A percentile compares a stretch with the other conserved stretches of the same genome.
Evolutionary conservation across 2,797 vertebrate genomes (phyloP).

Genomic region (Nyctibius grandis): DNA sequence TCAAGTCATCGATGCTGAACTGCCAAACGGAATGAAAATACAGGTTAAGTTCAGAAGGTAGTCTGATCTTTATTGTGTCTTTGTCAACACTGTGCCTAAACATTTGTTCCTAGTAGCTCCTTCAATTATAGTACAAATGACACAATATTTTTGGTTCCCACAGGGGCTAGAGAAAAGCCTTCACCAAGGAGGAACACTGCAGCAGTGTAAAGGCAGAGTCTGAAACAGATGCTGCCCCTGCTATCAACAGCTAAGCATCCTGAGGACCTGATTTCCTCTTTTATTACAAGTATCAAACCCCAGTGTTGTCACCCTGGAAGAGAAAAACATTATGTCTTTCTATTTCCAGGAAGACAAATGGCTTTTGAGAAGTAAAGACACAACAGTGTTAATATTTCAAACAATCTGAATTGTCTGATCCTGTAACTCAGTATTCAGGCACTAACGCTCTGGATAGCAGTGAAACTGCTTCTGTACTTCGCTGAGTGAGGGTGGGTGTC

Average conservation of each 20-base stretch:
- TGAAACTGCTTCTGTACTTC: background rate
- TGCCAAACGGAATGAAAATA: slow-evolving; percentile 54
- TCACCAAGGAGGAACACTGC: background rate
- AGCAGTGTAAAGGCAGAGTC: background rate
- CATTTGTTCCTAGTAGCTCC: background rate
- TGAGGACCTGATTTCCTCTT: background rate
- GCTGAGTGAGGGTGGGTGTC: background rate
- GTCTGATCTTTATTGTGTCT: background rate
- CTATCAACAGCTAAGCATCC: background rate
- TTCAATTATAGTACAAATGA: background rate
- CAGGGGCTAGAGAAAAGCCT: background rate
- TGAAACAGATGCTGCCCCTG: background rate
- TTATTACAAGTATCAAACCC: background rate
- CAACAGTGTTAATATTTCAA: background rate
- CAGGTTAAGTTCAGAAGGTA: background rate
- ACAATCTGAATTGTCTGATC: background rate
- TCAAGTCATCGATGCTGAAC: slow-evolving; percentile 96
- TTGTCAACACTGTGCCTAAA: background rate
- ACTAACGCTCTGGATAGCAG: background rate
- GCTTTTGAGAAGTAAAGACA: background rate
- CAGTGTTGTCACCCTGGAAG: background rate
- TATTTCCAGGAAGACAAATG: background rate
- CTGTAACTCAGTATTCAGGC: background rate
- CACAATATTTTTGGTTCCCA: background rate
- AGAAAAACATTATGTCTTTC: background rate